A percentile compares a stretch with the other conserved stretches of the same genome.
These are phyloP conservation scores for Montipora capitata DNA, from an alignment of 92 coral and sea anemone genomes.

Conservation along the genomic window DNA sequence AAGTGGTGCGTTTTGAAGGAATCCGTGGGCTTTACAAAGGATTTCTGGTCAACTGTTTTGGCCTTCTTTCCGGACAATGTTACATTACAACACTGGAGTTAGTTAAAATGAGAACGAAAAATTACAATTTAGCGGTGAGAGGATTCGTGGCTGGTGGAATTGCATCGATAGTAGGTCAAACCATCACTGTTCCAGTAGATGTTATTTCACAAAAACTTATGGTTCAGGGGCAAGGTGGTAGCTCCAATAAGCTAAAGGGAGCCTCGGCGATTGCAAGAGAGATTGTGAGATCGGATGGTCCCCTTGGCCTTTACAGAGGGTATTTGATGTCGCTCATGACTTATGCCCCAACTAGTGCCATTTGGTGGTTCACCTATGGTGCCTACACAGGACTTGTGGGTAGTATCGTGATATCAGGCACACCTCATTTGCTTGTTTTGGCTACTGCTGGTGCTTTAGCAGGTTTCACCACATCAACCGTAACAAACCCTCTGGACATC, in stretches of 20 bases:
- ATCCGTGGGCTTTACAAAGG: slow-evolving; percentile 98
- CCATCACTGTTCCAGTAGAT: slow-evolving; percentile 96
- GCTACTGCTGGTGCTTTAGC: slow-evolving; percentile 93
- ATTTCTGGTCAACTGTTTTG: slow-evolving; percentile 87
- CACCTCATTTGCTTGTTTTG: slow-evolving; percentile 88
- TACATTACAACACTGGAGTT: slow-evolving; percentile 97
- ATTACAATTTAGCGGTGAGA: slow-evolving; percentile 84
- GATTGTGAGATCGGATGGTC: slow-evolving; percentile 74
- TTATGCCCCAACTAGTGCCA: slow-evolving; percentile 97
- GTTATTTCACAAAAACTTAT: slow-evolving; percentile 93
- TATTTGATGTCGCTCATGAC: slow-evolving; percentile 92
- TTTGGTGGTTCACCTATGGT: slow-evolving; percentile 98
- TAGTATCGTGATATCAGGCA: slow-evolving; percentile 91
- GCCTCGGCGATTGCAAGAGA: slow-evolving; percentile 81
- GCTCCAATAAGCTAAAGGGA: slow-evolving; percentile 77
- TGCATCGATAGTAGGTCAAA: slow-evolving; percentile 95
- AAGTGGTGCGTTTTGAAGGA: slow-evolving; percentile 89
- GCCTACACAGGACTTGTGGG: slow-evolving; percentile 89
- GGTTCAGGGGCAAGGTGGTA: slow-evolving; percentile 91
- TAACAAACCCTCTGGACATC: slow-evolving; percentile 94
- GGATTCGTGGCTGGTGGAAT: slow-evolving; percentile 96
- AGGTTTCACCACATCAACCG: slow-evolving; percentile 94
- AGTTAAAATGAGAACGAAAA: slow-evolving; percentile 81
- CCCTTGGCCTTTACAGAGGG: slow-evolving; percentile 89
- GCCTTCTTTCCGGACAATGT: slow-evolving; percentile 94